Evolutionary conservation across 2,888 invertebrate species (phyloP).

Genomic region (Lathronympha strigana): DNA sequence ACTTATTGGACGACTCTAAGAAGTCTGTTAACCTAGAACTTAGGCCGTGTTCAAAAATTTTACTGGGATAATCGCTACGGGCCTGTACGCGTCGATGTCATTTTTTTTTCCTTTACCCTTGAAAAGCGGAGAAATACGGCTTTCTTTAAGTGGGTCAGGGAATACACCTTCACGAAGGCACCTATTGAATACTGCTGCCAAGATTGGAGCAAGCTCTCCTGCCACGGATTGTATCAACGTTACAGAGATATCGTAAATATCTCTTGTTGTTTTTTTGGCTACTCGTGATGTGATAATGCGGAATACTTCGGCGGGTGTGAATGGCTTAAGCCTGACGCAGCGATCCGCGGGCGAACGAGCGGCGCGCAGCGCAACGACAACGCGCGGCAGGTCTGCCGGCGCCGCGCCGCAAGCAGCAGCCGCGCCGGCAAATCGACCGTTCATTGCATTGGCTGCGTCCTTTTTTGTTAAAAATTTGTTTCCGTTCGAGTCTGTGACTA

Average conservation of each 20-base stretch:
- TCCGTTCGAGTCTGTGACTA: background rate
- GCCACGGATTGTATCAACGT: background rate
- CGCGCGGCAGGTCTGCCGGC: constrained; percentile 8
- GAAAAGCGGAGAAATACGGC: constrained; percentile 6
- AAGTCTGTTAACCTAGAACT: constrained; percentile 1
- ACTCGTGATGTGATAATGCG: too few relatives aligned
- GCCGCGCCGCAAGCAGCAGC: constrained; percentile 11
- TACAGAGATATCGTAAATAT: constrained; percentile 13
- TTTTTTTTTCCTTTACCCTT: constrained; percentile 4
- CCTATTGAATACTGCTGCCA: background rate
- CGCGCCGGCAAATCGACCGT: constrained; percentile 12
- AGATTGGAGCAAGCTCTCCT: background rate
- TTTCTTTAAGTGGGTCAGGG: constrained; percentile 11
- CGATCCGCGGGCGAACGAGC: constrained; percentile 6
- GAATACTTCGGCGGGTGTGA: too few relatives aligned
- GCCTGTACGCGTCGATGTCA: constrained; percentile 8
- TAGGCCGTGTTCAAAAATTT: background rate
- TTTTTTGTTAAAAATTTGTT: background rate
- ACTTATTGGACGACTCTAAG: background rate
- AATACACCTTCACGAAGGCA: constrained; percentile 8
- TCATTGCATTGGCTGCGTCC: constrained; percentile 7
- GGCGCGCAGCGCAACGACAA: constrained; percentile 3
- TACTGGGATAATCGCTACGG: constrained; percentile 6
- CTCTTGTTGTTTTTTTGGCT: too few relatives aligned
- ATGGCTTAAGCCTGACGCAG: too few relatives aligned